Base-by-base conservation (phyloP, 2,113 vertebrate genomes). In the Heliornis fulica region DNA sequence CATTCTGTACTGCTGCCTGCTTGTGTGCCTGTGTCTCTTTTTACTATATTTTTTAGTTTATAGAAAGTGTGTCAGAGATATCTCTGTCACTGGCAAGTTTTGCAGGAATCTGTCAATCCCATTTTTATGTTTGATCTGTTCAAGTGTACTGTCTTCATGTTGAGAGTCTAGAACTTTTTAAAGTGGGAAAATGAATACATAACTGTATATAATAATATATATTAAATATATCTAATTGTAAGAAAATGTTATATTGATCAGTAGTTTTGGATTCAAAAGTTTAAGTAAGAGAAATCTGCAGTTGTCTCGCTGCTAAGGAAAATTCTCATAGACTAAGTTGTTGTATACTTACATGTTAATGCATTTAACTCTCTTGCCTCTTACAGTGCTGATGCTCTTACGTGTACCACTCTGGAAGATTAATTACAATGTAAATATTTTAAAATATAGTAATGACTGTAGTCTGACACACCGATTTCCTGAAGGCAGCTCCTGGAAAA, bases 361-460 rank as follows among this genome's bases (percentile, higher is more conserved):
- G 56, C 46, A 46, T 84, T 89, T 84, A 56, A 79, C 8, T 79
- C 5, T 43, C 3, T 60, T 63, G 15, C 69, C 18, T 77, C 17
- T 87, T 91, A 78, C 8, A 40, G 11, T 69, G 34, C 18, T 79
- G 74, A 75, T 7, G 26, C 11, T 59, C 65, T 48, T 75, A 29
- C 15, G n/a, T 1, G 0, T 36, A 64, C 91, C 23, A 53, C 15
- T 76, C 31, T 71, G 68, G 53, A 94, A 85, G 83, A 95, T 25
- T 61, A 63, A 96, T 87, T 92, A 43, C 10, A 65, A 46, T 50
- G 21, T 64, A 87, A 92, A 90, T 89, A 74, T 83, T 93, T 91
- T 78, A 91, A 96, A 89, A 87, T 87, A 89, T 21, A 75, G 23
- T 50, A 68, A 93, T 82, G n/a, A 48, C 15, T 78, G 1, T 69